Evolutionary conservation across 2,888 invertebrate species (phyloP), one percentile per base, ranked within the genome.

Genomic region (Serrognathus titanus): DNA sequence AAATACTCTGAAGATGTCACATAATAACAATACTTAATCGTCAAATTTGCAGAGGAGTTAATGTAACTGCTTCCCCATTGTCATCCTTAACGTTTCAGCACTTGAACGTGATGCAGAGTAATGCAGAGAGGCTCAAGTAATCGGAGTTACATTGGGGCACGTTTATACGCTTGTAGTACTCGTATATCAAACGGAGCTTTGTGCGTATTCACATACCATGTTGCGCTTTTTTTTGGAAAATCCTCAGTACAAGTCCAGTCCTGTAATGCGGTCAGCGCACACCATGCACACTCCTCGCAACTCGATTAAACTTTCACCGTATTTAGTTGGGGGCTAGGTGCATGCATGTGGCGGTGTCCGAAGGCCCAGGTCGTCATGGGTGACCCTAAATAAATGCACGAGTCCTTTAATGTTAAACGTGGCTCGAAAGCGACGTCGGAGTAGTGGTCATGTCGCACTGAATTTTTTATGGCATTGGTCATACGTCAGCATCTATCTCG

Each of bases 251-350:
- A 43, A 43, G 20, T 11, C 45, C 52, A 24, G 24, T 11, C 48
- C 58, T 59, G 53, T 13, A 43, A 16, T 43, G 11, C 40, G 16
- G 16, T 43, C 12, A 20, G 13, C 20, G 3, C 43, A 43, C 39
- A 39, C 39, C 24, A 31, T 31, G 39, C 20, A 43, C 61, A 63
- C 60, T 64, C 24, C 24, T 31, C 24, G 24, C 61, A 60, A 60
- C 61, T 63, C 61, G 64, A 64, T 64, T 64, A 63, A 64, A 64
- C 60, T 64, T 64, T 63, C 59, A 64, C 63, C 59, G 63, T 64
- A 64, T 64, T 63, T 64, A 63, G 61, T 56, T 59, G 56, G 57
- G 57, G 57, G 50, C 52, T 58, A 57, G 53, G 54, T 56, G 35
- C 41, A 52, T 47, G 55, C 52, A 58, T 58, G 55, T 20, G 20